Evolutionary conservation across 92 coral and sea anemone genomes (phyloP).

Genomic region (Epizoanthus stellaris): DNA sequence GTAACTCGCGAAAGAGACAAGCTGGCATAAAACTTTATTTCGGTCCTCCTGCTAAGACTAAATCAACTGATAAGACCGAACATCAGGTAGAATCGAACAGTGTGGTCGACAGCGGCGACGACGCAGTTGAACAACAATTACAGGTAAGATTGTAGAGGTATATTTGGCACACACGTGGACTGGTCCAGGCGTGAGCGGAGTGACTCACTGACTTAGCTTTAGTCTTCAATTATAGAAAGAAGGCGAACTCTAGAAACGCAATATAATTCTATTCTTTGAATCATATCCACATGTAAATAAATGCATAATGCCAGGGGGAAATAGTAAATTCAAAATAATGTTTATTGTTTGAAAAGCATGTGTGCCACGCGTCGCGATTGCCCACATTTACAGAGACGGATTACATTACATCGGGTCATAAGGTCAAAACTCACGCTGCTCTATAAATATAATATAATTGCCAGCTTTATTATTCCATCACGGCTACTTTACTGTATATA

Average conservation of each 20-base stretch:
- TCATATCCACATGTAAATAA: constrained; percentile 34
- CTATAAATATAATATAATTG: constrained; percentile 23
- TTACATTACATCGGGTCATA: neutral
- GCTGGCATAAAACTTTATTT: constrained; percentile 12
- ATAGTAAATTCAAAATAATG: constrained; percentile 31
- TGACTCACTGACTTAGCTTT: constrained; percentile 21
- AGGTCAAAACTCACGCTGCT: constrained; percentile 24
- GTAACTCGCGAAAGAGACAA: constrained; percentile 33
- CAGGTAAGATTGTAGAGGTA: constrained; percentile 27
- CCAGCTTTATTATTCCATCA: constrained; percentile 37
- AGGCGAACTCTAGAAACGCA: constrained; percentile 28
- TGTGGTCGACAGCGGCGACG: constrained; percentile 29
- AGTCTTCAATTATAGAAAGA: constrained; percentile 4
- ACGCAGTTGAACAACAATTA: constrained; percentile 20
- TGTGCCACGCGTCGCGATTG: constrained; percentile 12
- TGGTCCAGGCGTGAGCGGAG: constrained; percentile 26
- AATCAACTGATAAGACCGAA: constrained; percentile 23
- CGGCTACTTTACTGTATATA: constrained; percentile 18
- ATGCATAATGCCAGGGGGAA: constrained; percentile 30
- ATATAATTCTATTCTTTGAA: constrained; percentile 31
- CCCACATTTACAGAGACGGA: neutral
- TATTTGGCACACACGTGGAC: constrained; percentile 16
- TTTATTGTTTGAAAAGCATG: constrained; percentile 22
- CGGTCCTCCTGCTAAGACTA: constrained; percentile 23
- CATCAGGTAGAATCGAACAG: constrained; percentile 26